Evolutionary conservation across 2,797 vertebrate species (phyloP).

Genomic region (Lutra lutra): DNA sequence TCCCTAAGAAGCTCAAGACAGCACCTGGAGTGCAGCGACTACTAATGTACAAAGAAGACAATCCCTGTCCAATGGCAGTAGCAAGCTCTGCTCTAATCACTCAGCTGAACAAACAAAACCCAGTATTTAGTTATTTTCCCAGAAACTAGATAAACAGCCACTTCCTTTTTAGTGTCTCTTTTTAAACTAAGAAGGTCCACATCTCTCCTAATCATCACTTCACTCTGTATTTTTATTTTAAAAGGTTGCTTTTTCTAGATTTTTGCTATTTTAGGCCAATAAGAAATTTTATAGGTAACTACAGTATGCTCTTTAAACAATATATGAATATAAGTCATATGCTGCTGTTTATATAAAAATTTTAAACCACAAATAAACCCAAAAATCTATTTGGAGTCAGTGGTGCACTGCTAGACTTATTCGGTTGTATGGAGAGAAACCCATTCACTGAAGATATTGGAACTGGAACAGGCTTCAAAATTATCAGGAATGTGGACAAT

Average conservation of each 20-base stretch:
- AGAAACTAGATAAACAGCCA: slow-evolving; percentile 88
- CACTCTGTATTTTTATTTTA: slow-evolving; percentile 65
- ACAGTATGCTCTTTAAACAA: slow-evolving; percentile 40
- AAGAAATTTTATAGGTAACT: slow-evolving; percentile 34
- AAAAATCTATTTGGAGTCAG: neutral
- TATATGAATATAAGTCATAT: neutral
- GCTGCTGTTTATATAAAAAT: neutral
- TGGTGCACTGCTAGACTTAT: neutral
- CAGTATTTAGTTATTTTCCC: slow-evolving; percentile 88
- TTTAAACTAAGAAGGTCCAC: slow-evolving; percentile 82
- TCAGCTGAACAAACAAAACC: slow-evolving; percentile 90
- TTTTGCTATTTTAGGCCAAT: slow-evolving; percentile 59
- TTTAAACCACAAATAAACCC: slow-evolving; percentile 51
- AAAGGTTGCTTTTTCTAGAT: slow-evolving; percentile 62
- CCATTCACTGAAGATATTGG: neutral
- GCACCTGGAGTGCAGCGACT: neutral
- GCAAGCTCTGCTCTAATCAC: slow-evolving; percentile 82
- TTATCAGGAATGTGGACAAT: neutral
- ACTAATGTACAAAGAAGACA: slow-evolving; percentile 75
- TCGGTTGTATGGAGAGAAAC: neutral
- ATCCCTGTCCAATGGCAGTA: slow-evolving; percentile 45
- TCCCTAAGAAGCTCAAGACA: slow-evolving; percentile 63
- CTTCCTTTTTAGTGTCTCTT: slow-evolving; percentile 86
- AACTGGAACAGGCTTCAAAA: neutral
- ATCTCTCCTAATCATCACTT: slow-evolving; percentile 75